These are phyloP conservation scores for Celastrina argiolus DNA, from an alignment of 2,888 invertebrate genomes.

Conservation along the genomic window DNA sequence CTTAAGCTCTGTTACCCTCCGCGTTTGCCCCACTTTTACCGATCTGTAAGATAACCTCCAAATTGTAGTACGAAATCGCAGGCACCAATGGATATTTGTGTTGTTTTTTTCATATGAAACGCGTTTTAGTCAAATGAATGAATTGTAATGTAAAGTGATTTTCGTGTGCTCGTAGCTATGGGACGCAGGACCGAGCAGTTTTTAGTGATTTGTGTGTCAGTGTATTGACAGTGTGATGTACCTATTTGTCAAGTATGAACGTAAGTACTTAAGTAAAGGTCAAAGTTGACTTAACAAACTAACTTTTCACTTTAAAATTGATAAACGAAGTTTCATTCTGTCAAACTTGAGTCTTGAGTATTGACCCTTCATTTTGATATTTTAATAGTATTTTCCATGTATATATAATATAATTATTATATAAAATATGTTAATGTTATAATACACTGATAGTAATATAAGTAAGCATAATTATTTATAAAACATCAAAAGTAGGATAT, in stretches of 20 bases:
- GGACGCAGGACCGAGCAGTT: background rate
- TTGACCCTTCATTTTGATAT: background rate
- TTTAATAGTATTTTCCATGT: background rate
- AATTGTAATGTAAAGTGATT: background rate
- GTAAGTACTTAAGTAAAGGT: slow-evolving; percentile 8
- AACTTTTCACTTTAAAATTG: background rate
- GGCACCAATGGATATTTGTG: slow-evolving; percentile 12
- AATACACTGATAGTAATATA: too few relatives aligned
- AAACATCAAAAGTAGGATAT: too few relatives aligned
- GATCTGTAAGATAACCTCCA: slow-evolving; percentile 71
- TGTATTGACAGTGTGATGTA: slow-evolving; percentile 15
- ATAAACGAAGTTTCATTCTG: background rate
- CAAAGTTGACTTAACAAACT: background rate
- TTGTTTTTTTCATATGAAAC: background rate
- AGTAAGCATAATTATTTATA: too few relatives aligned
- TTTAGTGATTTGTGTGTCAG: slow-evolving; percentile 12
- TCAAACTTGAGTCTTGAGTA: background rate
- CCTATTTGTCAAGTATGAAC: background rate
- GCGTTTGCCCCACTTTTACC: slow-evolving; percentile 67
- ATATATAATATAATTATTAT: too few relatives aligned
- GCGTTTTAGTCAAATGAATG: background rate
- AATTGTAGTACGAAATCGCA: slow-evolving; percentile 53
- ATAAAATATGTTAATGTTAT: too few relatives aligned
- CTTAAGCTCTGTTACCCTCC: slow-evolving; percentile 49
- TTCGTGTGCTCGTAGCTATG: background rate